Percentiles rank a stretch among this genome's conserved stretches.
These are phyloP conservation scores for Galeopterus variegatus DNA, from an alignment of 2,113 vertebrate genomes.

Conservation along the genomic window DNA sequence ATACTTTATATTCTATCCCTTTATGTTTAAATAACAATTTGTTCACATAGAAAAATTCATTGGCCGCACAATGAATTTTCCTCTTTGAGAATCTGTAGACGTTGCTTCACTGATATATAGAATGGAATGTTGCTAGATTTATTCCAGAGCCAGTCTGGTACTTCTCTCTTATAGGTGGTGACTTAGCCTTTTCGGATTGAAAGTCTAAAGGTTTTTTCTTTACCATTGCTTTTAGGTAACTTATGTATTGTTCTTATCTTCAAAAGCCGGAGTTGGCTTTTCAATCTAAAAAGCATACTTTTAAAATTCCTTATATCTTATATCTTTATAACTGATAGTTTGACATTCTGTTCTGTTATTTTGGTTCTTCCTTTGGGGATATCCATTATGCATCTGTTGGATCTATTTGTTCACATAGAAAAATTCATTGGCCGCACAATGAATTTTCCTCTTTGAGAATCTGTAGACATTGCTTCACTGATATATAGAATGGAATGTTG, in stretches of 20 bases:
- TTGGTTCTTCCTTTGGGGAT: background rate
- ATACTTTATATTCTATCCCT: background rate
- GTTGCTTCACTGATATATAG: accelerated
- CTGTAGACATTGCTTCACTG: background rate
- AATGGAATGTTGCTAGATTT: accelerated
- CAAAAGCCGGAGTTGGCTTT: background rate
- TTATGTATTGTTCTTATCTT: background rate
- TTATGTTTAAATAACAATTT: background rate
- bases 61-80: accelerated
- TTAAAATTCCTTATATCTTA: background rate
- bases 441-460: background rate
- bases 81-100: background rate
- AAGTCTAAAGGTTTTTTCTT: background rate
- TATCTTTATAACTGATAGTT: background rate
- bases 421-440: accelerated
- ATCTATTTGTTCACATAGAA: background rate
- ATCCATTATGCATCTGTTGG: too few species aligned
- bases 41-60: background rate
- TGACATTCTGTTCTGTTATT: background rate
- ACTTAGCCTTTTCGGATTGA: background rate
- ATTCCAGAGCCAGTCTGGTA: too few species aligned
- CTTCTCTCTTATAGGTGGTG: background rate
- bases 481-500: accelerated
- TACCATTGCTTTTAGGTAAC: background rate
- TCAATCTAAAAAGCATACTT: background rate